These are phyloP conservation scores for Drosophila vallismaia DNA, from an alignment of 2,888 invertebrate genomes.

Conservation along the genomic window DNA sequence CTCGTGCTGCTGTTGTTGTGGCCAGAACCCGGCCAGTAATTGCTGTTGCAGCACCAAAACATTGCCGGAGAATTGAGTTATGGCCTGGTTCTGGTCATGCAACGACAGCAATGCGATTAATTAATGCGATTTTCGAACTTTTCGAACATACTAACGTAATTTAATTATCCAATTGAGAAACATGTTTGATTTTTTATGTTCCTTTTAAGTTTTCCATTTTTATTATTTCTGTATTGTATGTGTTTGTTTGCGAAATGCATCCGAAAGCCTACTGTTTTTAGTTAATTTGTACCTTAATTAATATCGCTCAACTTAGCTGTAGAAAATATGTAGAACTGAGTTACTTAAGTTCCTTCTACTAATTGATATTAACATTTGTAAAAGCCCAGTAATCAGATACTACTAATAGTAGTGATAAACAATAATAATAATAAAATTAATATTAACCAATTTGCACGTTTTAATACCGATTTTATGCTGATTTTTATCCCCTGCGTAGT, in stretches of 20 bases:
- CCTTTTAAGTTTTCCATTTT: slow-evolving; percentile 41
- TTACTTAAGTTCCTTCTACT: slow-evolving; percentile 66
- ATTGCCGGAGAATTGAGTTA: slow-evolving; percentile 24
- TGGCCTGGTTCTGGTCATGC: slow-evolving; percentile 23
- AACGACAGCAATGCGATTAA: slow-evolving; percentile 32
- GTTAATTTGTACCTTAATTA: slow-evolving; percentile 42
- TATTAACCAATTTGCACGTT: slow-evolving; percentile 73
- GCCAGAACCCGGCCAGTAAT: slow-evolving; percentile 41
- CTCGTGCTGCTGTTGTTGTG: slow-evolving; percentile 62
- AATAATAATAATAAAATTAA: slow-evolving; percentile 54
- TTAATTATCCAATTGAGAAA: slow-evolving; percentile 2
- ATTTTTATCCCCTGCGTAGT: slow-evolving; percentile 39
- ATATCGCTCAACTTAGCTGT: slow-evolving; percentile 37
- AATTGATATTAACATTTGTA: slow-evolving; percentile 72
- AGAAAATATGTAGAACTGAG: slow-evolving; percentile 42
- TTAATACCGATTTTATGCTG: slow-evolving; percentile 54
- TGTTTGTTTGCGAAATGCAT: slow-evolving; percentile 50
- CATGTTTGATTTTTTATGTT: slow-evolving; percentile 35
- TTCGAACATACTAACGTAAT: slow-evolving; percentile 33
- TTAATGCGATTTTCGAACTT: slow-evolving; percentile 23
- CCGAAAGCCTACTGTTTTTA: slow-evolving; percentile 47
- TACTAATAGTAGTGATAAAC: slow-evolving; percentile 50
- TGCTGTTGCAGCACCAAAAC: slow-evolving; percentile 43
- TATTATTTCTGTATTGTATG: slow-evolving; percentile 51
- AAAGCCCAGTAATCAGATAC: slow-evolving; percentile 41